phyloP scores from a whole-genome alignment of 2,113 vertebrate genomes.

The Salminus brasiliensis region DNA sequence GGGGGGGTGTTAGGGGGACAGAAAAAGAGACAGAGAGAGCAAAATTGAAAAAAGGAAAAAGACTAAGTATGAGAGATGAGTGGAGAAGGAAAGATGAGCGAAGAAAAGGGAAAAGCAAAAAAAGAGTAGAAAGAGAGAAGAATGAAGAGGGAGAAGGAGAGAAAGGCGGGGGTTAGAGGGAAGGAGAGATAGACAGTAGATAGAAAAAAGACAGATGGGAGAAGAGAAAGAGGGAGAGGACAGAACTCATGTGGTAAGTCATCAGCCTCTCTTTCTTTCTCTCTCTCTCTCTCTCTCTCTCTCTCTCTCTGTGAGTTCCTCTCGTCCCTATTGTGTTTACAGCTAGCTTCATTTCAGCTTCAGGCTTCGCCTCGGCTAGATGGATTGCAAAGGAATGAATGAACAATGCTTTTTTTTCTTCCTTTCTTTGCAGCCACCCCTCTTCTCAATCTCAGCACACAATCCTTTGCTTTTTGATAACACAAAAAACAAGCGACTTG shows the following conservation, averaged over 20 bases:
- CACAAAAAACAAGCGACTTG: slow-evolving; percentile 15
- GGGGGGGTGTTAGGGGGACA: slow-evolving; percentile 34
- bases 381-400: slow-evolving; percentile 25
- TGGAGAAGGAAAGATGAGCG: slow-evolving; percentile 34
- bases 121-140: slow-evolving; percentile 10
- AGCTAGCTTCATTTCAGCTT: slow-evolving; percentile 41
- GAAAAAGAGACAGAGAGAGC: background rate
- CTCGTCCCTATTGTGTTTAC: slow-evolving; percentile 45
- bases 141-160: slow-evolving; percentile 30
- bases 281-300: slow-evolving; percentile 29
- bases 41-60: background rate
- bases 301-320: slow-evolving; percentile 37
- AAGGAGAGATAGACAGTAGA: slow-evolving; percentile 42
- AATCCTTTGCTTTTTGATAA: slow-evolving; percentile 34
- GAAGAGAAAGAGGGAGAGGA: background rate
- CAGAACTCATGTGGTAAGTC: slow-evolving; percentile 19
- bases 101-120: background rate
- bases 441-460: background rate
- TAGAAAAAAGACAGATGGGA: slow-evolving; percentile 19
- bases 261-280: slow-evolving; percentile 13
- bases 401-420: slow-evolving; percentile 1
- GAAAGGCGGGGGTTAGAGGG: slow-evolving; percentile 25
- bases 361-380: slow-evolving; percentile 12
- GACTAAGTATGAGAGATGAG: no score
- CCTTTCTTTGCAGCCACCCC: background rate